These are phyloP conservation scores for Toxotes jaculatrix DNA, from an alignment of 2,113 vertebrate genomes.

Conservation along the genomic window DNA sequence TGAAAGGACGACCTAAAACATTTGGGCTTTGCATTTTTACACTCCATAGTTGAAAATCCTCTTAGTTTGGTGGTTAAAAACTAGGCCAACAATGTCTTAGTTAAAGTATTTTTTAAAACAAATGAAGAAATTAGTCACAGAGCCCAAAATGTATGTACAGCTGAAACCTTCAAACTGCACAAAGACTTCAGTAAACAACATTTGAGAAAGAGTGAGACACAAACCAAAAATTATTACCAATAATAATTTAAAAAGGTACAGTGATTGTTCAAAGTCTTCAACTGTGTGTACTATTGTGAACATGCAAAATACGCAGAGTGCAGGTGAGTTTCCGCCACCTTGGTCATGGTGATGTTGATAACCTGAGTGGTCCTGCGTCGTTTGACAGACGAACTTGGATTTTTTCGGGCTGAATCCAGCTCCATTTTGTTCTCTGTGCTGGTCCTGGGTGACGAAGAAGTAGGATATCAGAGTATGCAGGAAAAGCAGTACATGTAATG, in stretches of 20 bases:
- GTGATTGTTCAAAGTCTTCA: background rate
- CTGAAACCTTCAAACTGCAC: background rate
- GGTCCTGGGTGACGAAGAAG: conserved; percentile 16
- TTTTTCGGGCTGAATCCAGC: conserved; percentile 81
- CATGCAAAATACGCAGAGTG: conserved; percentile 19
- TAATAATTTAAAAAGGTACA: background rate
- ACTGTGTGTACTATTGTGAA: background rate
- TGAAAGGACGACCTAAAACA: background rate
- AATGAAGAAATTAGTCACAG: background rate
- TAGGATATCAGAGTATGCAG: background rate
- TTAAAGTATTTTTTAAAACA: background rate
- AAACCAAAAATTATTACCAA: background rate
- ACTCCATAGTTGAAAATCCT: background rate
- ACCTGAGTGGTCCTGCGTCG: conserved; percentile 89
- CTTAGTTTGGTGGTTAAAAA: background rate
- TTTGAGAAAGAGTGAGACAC: background rate
- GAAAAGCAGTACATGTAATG: no score
- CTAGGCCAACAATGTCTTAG: background rate
- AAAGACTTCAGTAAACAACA: background rate
- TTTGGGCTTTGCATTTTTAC: background rate
- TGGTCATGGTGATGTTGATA: conserved; percentile 92
- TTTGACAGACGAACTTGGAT: conserved; percentile 82
- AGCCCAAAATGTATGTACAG: background rate
- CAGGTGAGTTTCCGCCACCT: conserved; percentile 81
- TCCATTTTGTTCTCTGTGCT: conserved; percentile 70